Evolutionary conservation across 2,113 vertebrate species (phyloP).

Genomic region (Sebastes fasciatus): DNA sequence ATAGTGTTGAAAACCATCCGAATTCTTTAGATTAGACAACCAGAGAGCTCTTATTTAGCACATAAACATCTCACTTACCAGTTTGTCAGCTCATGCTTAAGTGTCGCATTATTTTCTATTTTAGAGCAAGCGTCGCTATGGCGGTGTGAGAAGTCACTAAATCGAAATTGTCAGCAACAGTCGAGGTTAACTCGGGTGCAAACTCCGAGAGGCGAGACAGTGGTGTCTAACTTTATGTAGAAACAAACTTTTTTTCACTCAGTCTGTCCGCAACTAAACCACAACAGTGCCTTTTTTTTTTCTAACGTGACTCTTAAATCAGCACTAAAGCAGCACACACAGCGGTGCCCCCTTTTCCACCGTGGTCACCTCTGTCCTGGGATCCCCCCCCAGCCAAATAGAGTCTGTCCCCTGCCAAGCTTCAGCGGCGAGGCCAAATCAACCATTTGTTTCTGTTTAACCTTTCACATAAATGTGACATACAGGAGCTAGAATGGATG

Average conservation of each 20-base stretch:
- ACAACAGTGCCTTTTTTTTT: constrained; percentile 2
- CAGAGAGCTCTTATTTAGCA: background rate
- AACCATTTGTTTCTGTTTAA: constrained; percentile 71
- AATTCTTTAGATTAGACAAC: background rate
- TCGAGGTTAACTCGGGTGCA: constrained; percentile 22
- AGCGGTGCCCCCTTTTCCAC: background rate
- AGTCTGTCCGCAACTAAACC: constrained; percentile 7
- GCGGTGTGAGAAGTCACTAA: constrained; percentile 11
- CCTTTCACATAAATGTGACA: constrained; percentile 67
- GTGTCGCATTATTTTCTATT: constrained; percentile 9
- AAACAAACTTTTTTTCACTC: constrained; percentile 16
- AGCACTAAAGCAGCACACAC: background rate
- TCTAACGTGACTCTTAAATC: constrained; percentile 3
- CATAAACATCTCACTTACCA: background rate
- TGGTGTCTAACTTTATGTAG: constrained; percentile 18
- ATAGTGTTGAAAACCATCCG: background rate
- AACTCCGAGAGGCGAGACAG: constrained; percentile 6
- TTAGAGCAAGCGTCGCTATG: background rate
- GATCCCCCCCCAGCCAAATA: constrained; percentile 12
- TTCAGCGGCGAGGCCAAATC: constrained; percentile 27
- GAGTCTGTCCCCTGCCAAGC: constrained; percentile 29
- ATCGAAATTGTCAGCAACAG: background rate
- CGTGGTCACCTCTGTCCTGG: constrained; percentile 36
- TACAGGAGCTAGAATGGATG: constrained; percentile 47
- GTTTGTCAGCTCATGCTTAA: background rate